Evolutionary conservation across 2,113 vertebrate genomes (phyloP), one percentile per base, ranked within the genome.

Genomic region (Pelobates fuscus): DNA sequence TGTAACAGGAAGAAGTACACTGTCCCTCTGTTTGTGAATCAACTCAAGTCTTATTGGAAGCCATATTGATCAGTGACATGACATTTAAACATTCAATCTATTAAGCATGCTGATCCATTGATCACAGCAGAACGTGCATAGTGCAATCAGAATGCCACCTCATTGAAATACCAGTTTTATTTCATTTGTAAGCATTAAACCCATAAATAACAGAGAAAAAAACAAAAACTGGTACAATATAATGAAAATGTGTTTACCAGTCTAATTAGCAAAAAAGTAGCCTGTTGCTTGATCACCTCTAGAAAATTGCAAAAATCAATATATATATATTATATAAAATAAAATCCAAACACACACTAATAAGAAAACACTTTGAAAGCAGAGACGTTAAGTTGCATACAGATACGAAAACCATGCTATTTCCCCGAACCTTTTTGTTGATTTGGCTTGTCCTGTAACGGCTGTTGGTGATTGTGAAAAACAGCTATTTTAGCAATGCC

Each of bases 401-500:
- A 58, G 21, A 24, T 63, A 59, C 23, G 46, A 67, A 61, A 59
- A 44, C 52, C 21, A n/a, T 44, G 17, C 61, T 77, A 68, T 52
- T 55, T 68, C 65, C 7, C 55, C 26, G 26, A 67, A 68, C 72
- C 37, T 23, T 37, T 59, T 61, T 68, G 68, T 77, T 77, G 65
- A 68, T 77, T 77, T 68, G 73, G 73, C 73, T 49, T 58, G 65
- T 66, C 20, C 65, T 52, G 57, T 77, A 77, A 77, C 68, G 67
- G 64, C 55, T 60, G 62, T 75, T 67, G 66, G 54, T 23, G 55
- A 61, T 20, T 32, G 55, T 44, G n/a, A 68, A 63, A 68, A 75
- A 68, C 26, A 18, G 73, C 58, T 68, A 68, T 68, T 68, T 68
- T 55, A 68, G 55, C 73, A 60, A 41, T 52, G 73, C 65, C 73